phyloP scores from a whole-genome alignment of 2,888 invertebrate species.

The Lasioglossum marginatum region DNA sequence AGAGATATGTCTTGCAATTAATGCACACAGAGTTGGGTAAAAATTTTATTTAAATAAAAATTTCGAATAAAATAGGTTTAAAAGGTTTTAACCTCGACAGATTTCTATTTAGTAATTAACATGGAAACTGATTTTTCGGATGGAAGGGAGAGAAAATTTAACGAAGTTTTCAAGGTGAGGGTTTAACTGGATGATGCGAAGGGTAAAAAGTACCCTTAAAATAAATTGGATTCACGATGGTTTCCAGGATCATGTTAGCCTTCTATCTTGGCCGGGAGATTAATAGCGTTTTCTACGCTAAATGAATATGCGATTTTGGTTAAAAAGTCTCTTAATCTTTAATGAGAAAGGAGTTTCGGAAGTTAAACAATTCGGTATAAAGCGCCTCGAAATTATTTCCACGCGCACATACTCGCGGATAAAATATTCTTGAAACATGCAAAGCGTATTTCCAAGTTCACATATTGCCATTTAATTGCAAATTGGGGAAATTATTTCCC shows the following conservation, averaged over 20 bases:
- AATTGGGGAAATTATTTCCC: background rate
- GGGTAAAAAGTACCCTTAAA: conserved; percentile 3
- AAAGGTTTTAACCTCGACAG: no score
- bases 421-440: background rate
- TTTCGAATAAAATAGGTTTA: no score
- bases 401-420: background rate
- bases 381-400: background rate
- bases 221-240: conserved; percentile 6
- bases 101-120: conserved; percentile 3
- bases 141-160: background rate
- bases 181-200: conserved; percentile 3
- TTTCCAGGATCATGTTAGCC: conserved; percentile 3
- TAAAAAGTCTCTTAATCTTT: conserved; percentile 7
- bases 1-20: no score
- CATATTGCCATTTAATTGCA: background rate
- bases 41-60: no score
- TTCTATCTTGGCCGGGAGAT: background rate
- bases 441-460: background rate
- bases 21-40: no score
- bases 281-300: conserved; percentile 4
- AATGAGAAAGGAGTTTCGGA: conserved; percentile 2
- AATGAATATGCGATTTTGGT: conserved; percentile 6
- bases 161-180: conserved; percentile 1
- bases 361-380: background rate
- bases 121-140: conserved; percentile 1